A percentile compares a stretch with the other conserved stretches of the same genome.
These are phyloP conservation scores for Rallus crepitans DNA, from an alignment of 2,797 vertebrate genomes.

Conservation along the genomic window DNA sequence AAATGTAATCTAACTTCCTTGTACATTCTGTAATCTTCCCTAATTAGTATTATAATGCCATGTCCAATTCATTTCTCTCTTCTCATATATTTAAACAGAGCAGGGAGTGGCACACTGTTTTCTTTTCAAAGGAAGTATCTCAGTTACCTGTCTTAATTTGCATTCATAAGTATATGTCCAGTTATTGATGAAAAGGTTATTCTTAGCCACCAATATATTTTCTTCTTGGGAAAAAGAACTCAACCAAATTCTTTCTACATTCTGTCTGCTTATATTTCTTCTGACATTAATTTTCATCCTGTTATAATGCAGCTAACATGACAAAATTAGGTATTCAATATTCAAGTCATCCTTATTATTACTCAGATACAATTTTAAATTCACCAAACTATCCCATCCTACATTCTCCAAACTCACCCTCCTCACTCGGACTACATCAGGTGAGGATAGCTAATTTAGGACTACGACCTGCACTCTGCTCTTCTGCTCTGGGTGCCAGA, in stretches of 20 bases:
- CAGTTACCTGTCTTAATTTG: conserved; percentile 15
- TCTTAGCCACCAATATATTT: background rate
- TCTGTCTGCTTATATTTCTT: background rate
- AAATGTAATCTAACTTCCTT: conserved; percentile 51
- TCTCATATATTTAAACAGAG: conserved; percentile 55
- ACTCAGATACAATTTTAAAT: background rate
- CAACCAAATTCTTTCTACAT: background rate
- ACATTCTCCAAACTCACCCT: background rate
- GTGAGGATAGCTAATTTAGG: background rate
- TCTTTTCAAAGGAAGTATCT: conserved; percentile 37
- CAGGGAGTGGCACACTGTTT: conserved; percentile 26
- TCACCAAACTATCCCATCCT: background rate
- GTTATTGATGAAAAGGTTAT: background rate
- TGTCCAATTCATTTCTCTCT: conserved; percentile 50
- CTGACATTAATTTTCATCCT: background rate
- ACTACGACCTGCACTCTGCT: background rate
- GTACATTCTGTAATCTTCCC: conserved; percentile 52
- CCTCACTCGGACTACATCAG: background rate
- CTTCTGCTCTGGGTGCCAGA: background rate
- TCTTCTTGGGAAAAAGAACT: background rate
- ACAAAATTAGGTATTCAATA: background rate
- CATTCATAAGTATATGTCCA: background rate
- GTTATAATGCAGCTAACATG: background rate
- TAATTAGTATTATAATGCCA: conserved; percentile 66
- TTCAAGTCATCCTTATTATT: background rate